Percentiles rank a stretch among this genome's conserved stretches.
Conservation (phyloP, 2,113 vertebrate species). For the Leiothrix lutea region DNA sequence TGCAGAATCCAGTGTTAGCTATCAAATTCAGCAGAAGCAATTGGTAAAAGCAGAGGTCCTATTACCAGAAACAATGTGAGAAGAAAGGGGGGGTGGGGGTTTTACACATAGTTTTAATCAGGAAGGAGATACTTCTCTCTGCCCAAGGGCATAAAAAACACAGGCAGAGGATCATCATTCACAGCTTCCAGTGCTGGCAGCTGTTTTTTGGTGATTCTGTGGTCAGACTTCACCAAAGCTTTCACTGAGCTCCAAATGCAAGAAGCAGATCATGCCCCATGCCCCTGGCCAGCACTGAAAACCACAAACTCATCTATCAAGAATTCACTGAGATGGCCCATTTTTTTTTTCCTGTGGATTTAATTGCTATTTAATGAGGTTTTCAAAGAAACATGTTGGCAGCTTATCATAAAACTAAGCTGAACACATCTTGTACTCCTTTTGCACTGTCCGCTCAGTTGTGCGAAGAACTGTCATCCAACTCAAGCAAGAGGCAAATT, state of each 20-base stretch:
- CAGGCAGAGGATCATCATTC: neutral
- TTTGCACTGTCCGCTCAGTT: neutral
- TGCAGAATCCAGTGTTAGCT: neutral
- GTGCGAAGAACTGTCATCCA: neutral
- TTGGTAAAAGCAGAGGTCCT: neutral
- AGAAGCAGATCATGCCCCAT: neutral
- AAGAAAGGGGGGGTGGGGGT: neutral
- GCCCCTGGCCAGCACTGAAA: neutral
- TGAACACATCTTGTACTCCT: neutral
- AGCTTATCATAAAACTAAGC: neutral
- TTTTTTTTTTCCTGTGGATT: neutral
- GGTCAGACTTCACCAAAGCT: neutral
- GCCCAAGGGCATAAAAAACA: neutral
- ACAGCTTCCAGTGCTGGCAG: neutral
- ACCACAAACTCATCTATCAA: neutral
- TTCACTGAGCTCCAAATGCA: neutral
- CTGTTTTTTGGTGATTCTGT: neutral
- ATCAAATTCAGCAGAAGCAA: neutral
- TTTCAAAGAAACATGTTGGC: slow-evolving; percentile 1
- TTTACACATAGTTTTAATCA: neutral
- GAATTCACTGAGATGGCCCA: neutral
- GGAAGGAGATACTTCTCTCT: neutral
- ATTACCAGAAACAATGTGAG: neutral
- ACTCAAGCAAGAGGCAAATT: neutral
- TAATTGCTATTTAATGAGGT: slow-evolving; percentile 35